A percentile compares a stretch with the other conserved stretches of the same genome.
Conservation (phyloP, 1,140 invertebrate species). For the Frieseomelitta varia region DNA sequence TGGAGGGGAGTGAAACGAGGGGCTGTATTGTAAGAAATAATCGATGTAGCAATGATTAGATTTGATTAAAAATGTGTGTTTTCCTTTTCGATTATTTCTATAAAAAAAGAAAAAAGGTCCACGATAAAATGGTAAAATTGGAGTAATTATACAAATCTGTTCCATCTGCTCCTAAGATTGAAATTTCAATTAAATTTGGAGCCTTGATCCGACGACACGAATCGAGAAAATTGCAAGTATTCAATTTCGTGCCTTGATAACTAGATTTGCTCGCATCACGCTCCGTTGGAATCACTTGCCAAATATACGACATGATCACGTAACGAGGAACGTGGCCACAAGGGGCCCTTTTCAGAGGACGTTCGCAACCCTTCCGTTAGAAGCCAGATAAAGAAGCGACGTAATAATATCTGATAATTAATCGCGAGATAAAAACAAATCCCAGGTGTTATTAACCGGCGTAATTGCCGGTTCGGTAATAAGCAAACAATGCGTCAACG, state of each 20-base stretch:
- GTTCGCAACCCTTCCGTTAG: background rate
- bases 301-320: background rate
- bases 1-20: background rate
- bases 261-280: background rate
- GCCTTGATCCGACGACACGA: too few species aligned
- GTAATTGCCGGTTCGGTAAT: conserved; percentile 40
- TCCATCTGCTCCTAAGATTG: too few species aligned
- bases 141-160: too few species aligned
- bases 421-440: conserved; percentile 42
- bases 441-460: conserved; percentile 8
- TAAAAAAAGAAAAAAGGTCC: too few species aligned
- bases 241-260: background rate
- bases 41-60: background rate
- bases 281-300: too few species aligned
- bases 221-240: too few species aligned
- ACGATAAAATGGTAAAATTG: too few species aligned
- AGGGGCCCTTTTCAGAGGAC: background rate
- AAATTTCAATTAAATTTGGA: too few species aligned
- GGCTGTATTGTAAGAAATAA: background rate
- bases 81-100: too few species aligned
- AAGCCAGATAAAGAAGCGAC: background rate
- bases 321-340: background rate
- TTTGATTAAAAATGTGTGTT: too few species aligned
- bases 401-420: conserved; percentile 9
- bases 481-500: conserved; percentile 49